Base-by-base conservation (phyloP, 2,113 vertebrate species). In the Rafetus swinhoei region DNA sequence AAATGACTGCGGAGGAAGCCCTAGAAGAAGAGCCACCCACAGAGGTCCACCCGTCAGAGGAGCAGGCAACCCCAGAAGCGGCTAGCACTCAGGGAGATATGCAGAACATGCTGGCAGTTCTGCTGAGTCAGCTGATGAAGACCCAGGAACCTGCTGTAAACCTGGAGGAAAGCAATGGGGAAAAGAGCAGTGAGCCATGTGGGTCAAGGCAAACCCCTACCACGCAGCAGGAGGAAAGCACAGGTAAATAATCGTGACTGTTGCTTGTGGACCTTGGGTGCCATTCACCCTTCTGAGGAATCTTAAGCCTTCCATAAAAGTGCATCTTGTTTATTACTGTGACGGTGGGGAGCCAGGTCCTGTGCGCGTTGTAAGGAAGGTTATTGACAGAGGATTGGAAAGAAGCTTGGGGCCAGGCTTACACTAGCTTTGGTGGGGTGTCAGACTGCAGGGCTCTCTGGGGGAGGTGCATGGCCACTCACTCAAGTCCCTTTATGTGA, bases 81-180 rank as follows among this genome's bases (percentile, higher is more conserved):
- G 96, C 93, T 82, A 79, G 98, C 85, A 98, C 98, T 97, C 98
- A 99, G 97, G 99, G 99, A 96, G 99, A 99, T 87, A 98, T 99
- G 97, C 98, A 99, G 96, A 99, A 98, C 86, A 97, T 99, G 94
- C 98, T 99, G 97, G 99, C 99, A 29, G 98, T 99, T 96, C 97
- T 99, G 93, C 97, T 99, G 97, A 99, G 99, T 96, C 99, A 99
- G 96, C 98, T 99, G 89, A 99, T 99, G 93, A 99, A 99, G 97
- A 98, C 99, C 86, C 99, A 99, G 97, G 99, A 99, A 94, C 98
- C 98, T 77, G 96, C 95, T n/a, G 94, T 98, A 92, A 98, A 97
- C 93, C 95, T 97, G 86, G 99, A 99, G 90, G 99, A 99, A 96
- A 99, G 98, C 98, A 99, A 99, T 79, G 99, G 99, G 94, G 98